phyloP scores from a whole-genome alignment of 2,797 vertebrate species.

The Fistularia tabacaria region DNA sequence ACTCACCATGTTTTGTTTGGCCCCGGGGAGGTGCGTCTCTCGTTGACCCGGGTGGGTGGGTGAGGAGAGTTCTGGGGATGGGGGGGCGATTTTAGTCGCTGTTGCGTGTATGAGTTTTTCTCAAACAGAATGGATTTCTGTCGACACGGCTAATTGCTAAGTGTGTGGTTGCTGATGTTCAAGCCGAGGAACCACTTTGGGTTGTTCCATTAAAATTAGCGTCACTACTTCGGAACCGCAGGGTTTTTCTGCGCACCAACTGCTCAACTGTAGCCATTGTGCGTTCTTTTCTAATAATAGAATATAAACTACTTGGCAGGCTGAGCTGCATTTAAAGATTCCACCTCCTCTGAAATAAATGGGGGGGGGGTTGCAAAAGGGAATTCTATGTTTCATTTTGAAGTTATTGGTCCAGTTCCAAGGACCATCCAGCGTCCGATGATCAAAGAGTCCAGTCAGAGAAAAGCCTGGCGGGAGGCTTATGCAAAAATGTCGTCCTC shows the following conservation, averaged over 20 bases:
- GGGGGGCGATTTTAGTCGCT: constrained; percentile 53
- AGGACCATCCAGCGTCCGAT: constrained; percentile 69
- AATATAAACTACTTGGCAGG: constrained; percentile 66
- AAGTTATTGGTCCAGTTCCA: constrained; percentile 78
- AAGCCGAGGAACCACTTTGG: constrained; percentile 67
- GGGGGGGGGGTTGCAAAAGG: constrained; percentile 52
- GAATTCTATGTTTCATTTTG: constrained; percentile 77
- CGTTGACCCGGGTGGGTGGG: constrained; percentile 36
- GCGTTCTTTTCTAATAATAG: constrained; percentile 64
- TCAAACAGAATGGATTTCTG: constrained; percentile 67
- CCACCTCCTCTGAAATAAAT: constrained; percentile 63
- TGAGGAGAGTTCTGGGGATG: too few species aligned
- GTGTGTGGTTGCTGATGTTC: constrained; percentile 75
- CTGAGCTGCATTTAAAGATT: constrained; percentile 64
- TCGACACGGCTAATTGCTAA: constrained; percentile 77
- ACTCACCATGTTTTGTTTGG: constrained; percentile 62
- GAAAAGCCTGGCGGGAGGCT: constrained; percentile 73
- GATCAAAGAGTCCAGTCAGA: constrained; percentile 77
- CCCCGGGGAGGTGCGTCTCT: constrained; percentile 53
- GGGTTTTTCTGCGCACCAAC: constrained; percentile 44
- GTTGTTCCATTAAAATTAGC: constrained; percentile 62
- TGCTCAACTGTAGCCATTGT: constrained; percentile 64
- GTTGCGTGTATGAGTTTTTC: constrained; percentile 66
- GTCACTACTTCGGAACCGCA: constrained; percentile 61
- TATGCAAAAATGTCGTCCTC: constrained; percentile 70